phyloP scores from a whole-genome alignment of 2,888 invertebrate genomes.

The Melanostoma scalare region DNA sequence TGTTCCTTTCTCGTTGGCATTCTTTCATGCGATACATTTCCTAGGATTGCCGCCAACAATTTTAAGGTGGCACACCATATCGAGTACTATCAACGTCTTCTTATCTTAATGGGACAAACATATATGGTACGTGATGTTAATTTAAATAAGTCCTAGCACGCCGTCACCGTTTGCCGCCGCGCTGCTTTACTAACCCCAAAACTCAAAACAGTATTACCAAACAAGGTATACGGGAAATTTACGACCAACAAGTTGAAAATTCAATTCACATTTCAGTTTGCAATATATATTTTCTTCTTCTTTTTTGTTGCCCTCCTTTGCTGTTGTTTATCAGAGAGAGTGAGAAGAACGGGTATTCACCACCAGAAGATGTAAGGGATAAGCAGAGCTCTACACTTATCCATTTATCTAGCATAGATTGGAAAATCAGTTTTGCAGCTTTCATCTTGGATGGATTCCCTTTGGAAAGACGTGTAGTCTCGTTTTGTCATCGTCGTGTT shows the following conservation, averaged over 20 bases:
- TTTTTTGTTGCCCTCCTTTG: conserved; percentile 1
- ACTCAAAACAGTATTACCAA: conserved; percentile 21
- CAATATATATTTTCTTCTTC: conserved; percentile 18
- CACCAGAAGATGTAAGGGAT: conserved; percentile 64
- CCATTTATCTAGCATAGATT: conserved; percentile 72
- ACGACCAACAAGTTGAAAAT: conserved; percentile 73
- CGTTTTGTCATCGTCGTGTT: conserved; percentile 18
- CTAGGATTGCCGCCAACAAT: conserved; percentile 50
- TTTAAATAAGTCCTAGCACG: conserved; percentile 63
- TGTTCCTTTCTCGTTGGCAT: conserved; percentile 41
- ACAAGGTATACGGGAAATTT: conserved; percentile 19
- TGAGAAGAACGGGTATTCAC: neutral
- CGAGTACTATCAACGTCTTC: conserved; percentile 55
- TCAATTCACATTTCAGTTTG: conserved; percentile 71
- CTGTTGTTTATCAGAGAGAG: conserved; percentile 19
- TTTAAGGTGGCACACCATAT: conserved; percentile 49
- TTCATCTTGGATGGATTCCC: conserved; percentile 54
- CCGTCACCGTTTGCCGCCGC: neutral
- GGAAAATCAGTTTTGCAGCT: conserved; percentile 72
- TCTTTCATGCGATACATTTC: conserved; percentile 50
- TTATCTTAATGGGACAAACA: conserved; percentile 72
- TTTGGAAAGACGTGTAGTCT: neutral
- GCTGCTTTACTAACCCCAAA: conserved; percentile 19
- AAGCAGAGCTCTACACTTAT: conserved; percentile 55
- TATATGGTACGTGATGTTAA: conserved; percentile 71